These are phyloP conservation scores for Acromyrmex heyeri DNA, from an alignment of 1,140 invertebrate genomes.

Conservation along the genomic window DNA sequence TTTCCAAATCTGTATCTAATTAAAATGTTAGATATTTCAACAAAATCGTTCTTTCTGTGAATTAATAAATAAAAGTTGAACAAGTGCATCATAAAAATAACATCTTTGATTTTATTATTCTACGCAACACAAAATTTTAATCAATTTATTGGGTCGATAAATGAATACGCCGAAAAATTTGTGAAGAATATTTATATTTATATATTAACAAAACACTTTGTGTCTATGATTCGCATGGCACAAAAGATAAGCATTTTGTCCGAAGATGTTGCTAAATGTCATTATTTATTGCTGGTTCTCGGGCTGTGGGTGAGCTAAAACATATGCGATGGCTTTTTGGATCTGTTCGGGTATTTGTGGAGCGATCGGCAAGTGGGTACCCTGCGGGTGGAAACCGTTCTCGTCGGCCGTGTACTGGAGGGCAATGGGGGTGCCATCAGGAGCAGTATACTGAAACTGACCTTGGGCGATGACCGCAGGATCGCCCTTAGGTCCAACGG, in stretches of 20 bases:
- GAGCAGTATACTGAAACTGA: slow-evolving; percentile 87
- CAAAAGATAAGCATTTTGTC: slow-evolving; percentile 27
- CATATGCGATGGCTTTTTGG: slow-evolving; percentile 84
- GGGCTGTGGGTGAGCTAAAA: slow-evolving; percentile 79
- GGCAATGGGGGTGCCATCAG: slow-evolving; percentile 86
- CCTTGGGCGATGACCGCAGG: slow-evolving; percentile 85
- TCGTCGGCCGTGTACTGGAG: slow-evolving; percentile 88
- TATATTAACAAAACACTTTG: slow-evolving; percentile 22
- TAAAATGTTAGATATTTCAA: no score
- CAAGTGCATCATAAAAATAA: not conserved
- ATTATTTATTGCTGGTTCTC: slow-evolving; percentile 46
- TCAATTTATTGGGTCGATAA: not conserved
- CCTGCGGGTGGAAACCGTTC: slow-evolving; percentile 87
- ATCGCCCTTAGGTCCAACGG: slow-evolving; percentile 86
- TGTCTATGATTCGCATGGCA: slow-evolving; percentile 28
- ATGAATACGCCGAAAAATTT: not conserved
- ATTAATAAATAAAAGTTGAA: not conserved
- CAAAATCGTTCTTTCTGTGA: no score
- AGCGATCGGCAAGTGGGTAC: slow-evolving; percentile 86
- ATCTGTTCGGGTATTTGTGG: slow-evolving; percentile 85
- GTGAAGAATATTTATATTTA: slow-evolving; percentile 30
- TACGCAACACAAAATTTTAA: not conserved
- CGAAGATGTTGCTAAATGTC: slow-evolving; percentile 8
- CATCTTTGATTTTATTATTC: not conserved
- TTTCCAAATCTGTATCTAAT: no score